A percentile compares a stretch with the other conserved stretches of the same genome.
phyloP scores from a whole-genome alignment of 2,113 vertebrate species.

The Silurus asotus region DNA sequence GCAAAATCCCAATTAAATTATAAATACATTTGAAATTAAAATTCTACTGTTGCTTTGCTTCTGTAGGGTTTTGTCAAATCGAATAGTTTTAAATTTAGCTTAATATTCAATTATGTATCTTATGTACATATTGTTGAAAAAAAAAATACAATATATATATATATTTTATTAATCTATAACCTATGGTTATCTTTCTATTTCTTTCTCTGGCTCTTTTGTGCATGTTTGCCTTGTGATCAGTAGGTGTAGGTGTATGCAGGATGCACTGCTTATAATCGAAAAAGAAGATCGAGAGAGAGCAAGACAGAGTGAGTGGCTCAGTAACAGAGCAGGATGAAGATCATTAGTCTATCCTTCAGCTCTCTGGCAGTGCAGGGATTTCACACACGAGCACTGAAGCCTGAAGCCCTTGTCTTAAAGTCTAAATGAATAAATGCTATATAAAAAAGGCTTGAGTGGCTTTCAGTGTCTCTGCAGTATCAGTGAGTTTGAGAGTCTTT shows the following conservation, averaged over 20 bases:
- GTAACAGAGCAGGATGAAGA: conserved; percentile 53
- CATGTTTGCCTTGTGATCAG: conserved; percentile 14
- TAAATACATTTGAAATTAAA: background rate
- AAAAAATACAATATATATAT: too few relatives aligned
- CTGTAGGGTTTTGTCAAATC: background rate
- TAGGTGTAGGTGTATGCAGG: conserved; percentile 34
- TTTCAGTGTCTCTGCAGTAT: conserved; percentile 52
- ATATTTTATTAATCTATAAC: background rate
- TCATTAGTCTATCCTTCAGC: conserved; percentile 51
- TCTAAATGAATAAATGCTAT: conserved; percentile 74
- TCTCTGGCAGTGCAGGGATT: conserved; percentile 46
- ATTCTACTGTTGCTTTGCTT: background rate
- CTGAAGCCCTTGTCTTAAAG: conserved; percentile 73
- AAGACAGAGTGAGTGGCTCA: conserved; percentile 43
- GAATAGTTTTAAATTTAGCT: background rate
- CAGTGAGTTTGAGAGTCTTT: conserved; percentile 53
- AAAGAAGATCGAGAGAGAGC: conserved; percentile 15
- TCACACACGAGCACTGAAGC: conserved; percentile 72
- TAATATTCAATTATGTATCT: background rate
- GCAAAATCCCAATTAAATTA: background rate
- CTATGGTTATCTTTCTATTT: background rate
- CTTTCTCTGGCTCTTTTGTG: conserved; percentile 5
- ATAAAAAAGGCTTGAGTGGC: conserved; percentile 67
- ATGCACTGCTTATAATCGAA: conserved; percentile 31
- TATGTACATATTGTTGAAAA: too few relatives aligned